These are phyloP conservation scores for Liasis olivaceus DNA, from an alignment of 2,797 vertebrate species.

Conservation along the genomic window DNA sequence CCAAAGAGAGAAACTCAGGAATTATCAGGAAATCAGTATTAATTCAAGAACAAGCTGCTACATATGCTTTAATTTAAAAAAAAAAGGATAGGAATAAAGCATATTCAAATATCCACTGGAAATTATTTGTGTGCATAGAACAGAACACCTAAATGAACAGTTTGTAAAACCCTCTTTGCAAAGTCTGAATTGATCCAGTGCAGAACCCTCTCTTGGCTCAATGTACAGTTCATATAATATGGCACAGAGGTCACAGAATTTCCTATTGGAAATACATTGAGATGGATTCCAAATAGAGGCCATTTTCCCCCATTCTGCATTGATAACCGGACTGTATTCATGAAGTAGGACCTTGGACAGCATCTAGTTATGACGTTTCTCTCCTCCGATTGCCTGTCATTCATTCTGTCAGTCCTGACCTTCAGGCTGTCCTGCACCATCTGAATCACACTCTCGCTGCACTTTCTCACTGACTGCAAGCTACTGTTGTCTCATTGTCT, in stretches of 20 bases:
- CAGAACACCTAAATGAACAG: not conserved
- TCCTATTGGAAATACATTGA: constrained; percentile 22
- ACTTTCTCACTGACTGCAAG: constrained; percentile 75
- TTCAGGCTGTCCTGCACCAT: constrained; percentile 75
- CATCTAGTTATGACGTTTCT: constrained; percentile 58
- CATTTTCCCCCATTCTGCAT: constrained; percentile 37
- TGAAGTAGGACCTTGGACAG: constrained; percentile 69
- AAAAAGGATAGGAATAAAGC: not conserved
- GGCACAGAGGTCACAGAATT: constrained; percentile 6
- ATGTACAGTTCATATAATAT: constrained; percentile 60
- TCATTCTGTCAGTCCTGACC: constrained; percentile 87
- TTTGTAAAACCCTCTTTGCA: not conserved
- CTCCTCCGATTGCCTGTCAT: constrained; percentile 83
- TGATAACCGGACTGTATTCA: constrained; percentile 38
- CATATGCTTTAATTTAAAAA: not conserved
- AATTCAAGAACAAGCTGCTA: not conserved
- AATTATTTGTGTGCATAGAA: not conserved
- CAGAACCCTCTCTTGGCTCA: constrained; percentile 29
- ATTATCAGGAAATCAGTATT: not conserved
- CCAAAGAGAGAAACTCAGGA: not conserved
- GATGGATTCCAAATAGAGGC: constrained; percentile 51
- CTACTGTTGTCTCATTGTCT: constrained; percentile 77
- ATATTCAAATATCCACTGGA: not conserved
- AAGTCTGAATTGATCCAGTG: not conserved
- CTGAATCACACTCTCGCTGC: constrained; percentile 63